A percentile compares a stretch with the other conserved stretches of the same genome.
Evolutionary conservation across 53 echinoderm and acorn worm genomes (phyloP).

Genomic region (Crossaster papposus): DNA sequence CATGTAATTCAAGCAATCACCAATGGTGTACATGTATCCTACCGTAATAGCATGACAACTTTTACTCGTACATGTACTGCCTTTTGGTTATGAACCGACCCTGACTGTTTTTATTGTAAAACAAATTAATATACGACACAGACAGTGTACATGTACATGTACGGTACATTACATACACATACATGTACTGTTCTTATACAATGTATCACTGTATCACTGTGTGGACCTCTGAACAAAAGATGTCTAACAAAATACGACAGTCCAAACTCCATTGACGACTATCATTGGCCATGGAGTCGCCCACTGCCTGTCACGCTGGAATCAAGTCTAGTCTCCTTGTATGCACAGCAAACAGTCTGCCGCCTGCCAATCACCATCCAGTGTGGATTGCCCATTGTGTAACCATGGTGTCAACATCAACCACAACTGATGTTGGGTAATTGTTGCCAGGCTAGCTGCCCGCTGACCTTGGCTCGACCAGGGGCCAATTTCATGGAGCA

Average conservation of each 20-base stretch:
- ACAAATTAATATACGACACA: not conserved
- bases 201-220: no score
- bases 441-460: conserved; percentile 13
- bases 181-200: no score
- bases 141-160: conserved; percentile 2
- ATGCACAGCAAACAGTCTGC: not conserved
- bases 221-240: no score
- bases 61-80: no score
- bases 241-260: no score
- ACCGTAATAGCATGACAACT: no score
- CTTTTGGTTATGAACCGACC: not conserved
- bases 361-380: not conserved
- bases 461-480: conserved; percentile 28
- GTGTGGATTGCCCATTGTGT: not conserved
- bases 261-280: no score
- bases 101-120: not conserved
- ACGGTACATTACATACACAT: not conserved
- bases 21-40: no score
- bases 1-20: no score
- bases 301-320: not conserved
- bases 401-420: conserved; percentile 7
- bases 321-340: not conserved
- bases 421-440: not conserved
- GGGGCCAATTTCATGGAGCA: no score
- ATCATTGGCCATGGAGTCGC: not conserved